Evolutionary conservation across 2,888 invertebrate genomes (phyloP), one percentile per base, ranked within the genome.

Genomic region (Macroteleia sp.): DNA sequence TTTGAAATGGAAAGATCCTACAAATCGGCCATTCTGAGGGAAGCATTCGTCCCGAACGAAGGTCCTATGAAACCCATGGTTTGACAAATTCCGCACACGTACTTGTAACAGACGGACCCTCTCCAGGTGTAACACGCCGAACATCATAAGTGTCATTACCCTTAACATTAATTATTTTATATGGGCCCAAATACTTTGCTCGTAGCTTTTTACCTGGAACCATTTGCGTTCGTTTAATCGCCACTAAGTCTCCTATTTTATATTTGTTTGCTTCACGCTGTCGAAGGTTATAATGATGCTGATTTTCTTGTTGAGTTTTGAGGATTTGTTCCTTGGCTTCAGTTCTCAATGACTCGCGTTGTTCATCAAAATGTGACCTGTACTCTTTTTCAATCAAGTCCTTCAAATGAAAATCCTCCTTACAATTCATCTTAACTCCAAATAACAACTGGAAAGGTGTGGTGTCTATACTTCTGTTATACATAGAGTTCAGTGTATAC

Each of bases 241-340:
- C 71, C 1, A 71, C 34, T 36, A 62, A 46, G n/a, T 54, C 62
- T 4, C 41, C 39, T 12, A 41, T 0, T 30, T 41, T 59, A 6
- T 59, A 59, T 32, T 52, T 57, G 3, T 54, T 20, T 4, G 57
- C 22, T 14, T 2, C n/a, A 30, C 66, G 46, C 30, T 50, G 12
- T 54, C 48, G 12, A 4, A 57, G 28, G 42, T 62, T 69, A 16
- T 69, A 75, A 2, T 19, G 17, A 9, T 22, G 36, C 6, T 25
- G 41, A 42, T 74, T 74, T 32, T 74, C 56, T 14, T 71, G 36
- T 20, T 70, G 61, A 3, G 34, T 39, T 8, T 73, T 73, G 0
- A 39, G 14, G 10, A 73, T 25, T 6, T 25, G 6, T 25, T 25
- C 6, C 25, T 25, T 25, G 12, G 62, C 41, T 14, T 12, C 22